Base-by-base conservation (phyloP, 2,888 invertebrate genomes). In the Lepas anatifera region DNA sequence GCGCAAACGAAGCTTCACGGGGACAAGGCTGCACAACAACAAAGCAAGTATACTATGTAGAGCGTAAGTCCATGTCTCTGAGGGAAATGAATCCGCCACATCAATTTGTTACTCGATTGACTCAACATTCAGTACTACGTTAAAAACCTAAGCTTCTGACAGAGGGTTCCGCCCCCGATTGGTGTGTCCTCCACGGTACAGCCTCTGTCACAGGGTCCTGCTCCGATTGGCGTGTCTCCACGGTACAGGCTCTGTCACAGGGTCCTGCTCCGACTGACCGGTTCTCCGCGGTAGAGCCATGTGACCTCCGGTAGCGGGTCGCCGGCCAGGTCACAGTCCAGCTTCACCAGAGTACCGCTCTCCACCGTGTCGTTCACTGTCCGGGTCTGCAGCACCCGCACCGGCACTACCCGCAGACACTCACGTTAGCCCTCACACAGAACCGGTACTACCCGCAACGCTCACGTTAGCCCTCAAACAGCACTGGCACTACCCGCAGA, bases 281-380 rank as follows among this genome's bases (percentile, higher is more conserved):
- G 66, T 7, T 66, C 39, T 8, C 66, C 66, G 2, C 39, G n/a
- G 66, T 16, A 39, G 25, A 66, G 37, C 66, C 66, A 66, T 13
- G 66, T 66, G 39, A 66, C 66, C 16, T n/a, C 66, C 1, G 66
- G 66, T 16, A 66, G 66, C 1, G 66, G 66, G 16, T 66, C 66
- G 13, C 66, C 66, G 39, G 25, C 66, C 66, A 66, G 66, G 66
- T 66, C 66, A 27, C 66, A 66, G 39, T 25, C 39, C 25, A 66
- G 27, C 22, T 18, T 27, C 25, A 39, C 66, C 37, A 37, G 66
- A 8, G 37, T 2, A 25, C 66, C 66, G 27, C 66, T 66, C 13
- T 22, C 22, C 39, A 66, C 66, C 16, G 41, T 3, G n/a, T 41
- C 25, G 13, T 10, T 18, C 39, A 39, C 39, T 1, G 66, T 39